Percentiles rank a stretch among this genome's conserved stretches.
Conservation (phyloP, 2,888 invertebrate genomes). For the Cheilosia scutellata region DNA sequence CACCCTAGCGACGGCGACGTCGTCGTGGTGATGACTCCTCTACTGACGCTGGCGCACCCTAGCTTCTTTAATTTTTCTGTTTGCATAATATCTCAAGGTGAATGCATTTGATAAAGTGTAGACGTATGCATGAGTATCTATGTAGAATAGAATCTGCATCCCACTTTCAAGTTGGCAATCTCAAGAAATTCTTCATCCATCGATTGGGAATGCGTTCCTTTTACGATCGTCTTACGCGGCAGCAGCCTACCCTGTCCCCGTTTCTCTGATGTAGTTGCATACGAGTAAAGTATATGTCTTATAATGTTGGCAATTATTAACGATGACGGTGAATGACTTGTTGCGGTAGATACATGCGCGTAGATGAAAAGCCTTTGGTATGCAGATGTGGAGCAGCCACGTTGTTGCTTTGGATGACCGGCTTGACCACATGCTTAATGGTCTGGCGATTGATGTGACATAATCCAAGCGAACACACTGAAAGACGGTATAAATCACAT, state of each 20-base stretch:
- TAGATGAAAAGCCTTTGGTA: conserved; percentile 37
- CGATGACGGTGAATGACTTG: conserved; percentile 65
- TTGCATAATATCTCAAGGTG: conserved; percentile 67
- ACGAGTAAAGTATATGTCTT: too few species aligned
- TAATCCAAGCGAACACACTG: conserved; percentile 59
- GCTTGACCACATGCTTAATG: conserved; percentile 67
- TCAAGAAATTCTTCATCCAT: conserved; percentile 40
- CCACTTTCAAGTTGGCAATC: conserved; percentile 30
- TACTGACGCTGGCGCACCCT: conserved; percentile 27
- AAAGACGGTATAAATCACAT: conserved; percentile 61
- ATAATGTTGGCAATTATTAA: conserved; percentile 46
- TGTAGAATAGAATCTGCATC: conserved; percentile 26
- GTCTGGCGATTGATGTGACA: conserved; percentile 71
- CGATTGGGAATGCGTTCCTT: conserved; percentile 46
- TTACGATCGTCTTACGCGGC: conserved; percentile 14
- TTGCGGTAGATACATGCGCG: conserved; percentile 37
- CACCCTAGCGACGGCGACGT: conserved; percentile 44
- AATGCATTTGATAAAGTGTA: conserved; percentile 51
- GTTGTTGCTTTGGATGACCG: conserved; percentile 45
- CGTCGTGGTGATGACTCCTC: conserved; percentile 28
- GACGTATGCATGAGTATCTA: background rate
- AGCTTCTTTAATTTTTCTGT: conserved; percentile 9
- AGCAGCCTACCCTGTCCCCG: conserved; percentile 18
- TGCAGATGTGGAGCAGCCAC: conserved; percentile 50
- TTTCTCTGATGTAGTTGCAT: conserved; percentile 9